Base-by-base conservation (phyloP, 1,140 invertebrate genomes). In the Lordiphosa stackelbergi region DNA sequence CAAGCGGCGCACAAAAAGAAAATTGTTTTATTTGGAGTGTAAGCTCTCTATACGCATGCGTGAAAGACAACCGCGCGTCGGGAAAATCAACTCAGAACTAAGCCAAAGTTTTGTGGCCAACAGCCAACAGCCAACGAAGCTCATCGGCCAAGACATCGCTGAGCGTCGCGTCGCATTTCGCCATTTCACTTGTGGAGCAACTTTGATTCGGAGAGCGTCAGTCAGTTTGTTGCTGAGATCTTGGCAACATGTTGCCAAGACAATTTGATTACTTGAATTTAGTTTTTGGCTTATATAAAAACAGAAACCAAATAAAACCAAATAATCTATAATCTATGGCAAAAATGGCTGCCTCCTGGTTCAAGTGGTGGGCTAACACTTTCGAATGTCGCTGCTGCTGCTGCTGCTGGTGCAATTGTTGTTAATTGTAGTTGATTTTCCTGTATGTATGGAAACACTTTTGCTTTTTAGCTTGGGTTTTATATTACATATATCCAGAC, bases 391-490 rank as follows among this genome's bases (percentile, higher is more conserved):
- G 55, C 22, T 24, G 22, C 45, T 49, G 55, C 45, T 49, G 55
- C 45, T n/a, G 48, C 36, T 42, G 73, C n/a, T n/a, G n/a, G n/a
- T n/a, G n/a, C 73, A 77, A 78, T 77, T 79, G 74, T 65, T 68
- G 75, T 79, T 79, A 79, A 79, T 79, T 79, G 74, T 71, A 79
- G 74, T 79, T 74, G 74, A 79, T 81, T 79, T 79, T 79, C 74
- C 74, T 81, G 74, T 69, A 71, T 60, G 51, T 19, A 19, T 46
- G 28, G 28, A 40, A 66, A 81, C 51, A 81, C 75, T 81, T 81
- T 81, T 79, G 71, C 75, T 79, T 73, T 73, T 68, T 34, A 52
- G 60, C 36, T 42, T 49, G 35, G 28, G 28, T 54, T 60, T 61
- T 53, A 38, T 62, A 52, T 61, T 61, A 37, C 69, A 72, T 71